phyloP scores from a whole-genome alignment of 2,797 vertebrate genomes.

The Loriculus beryllinus region DNA sequence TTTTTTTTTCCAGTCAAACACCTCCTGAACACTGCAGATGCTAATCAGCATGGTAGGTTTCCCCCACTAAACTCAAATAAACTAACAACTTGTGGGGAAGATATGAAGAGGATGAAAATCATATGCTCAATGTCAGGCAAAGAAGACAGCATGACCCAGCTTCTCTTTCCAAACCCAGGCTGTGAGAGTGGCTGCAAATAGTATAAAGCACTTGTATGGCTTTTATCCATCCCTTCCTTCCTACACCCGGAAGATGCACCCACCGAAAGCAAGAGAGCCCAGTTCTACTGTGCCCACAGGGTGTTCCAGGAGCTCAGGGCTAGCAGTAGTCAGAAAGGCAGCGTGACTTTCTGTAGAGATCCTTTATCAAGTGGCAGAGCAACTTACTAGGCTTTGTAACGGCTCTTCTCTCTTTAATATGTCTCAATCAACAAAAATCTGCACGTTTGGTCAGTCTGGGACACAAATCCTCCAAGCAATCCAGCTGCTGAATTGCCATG shows the following conservation, averaged over 20 bases:
- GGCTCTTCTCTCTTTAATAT: neutral
- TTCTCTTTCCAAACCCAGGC: neutral
- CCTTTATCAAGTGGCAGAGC: neutral
- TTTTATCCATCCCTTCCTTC: neutral
- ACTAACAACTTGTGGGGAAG: neutral
- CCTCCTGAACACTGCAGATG: neutral
- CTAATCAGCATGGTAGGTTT: neutral
- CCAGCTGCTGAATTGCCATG: neutral
- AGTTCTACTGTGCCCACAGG: accelerated
- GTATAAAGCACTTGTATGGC: neutral
- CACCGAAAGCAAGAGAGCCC: accelerated
- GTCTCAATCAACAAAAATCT: neutral
- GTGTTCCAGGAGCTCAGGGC: neutral
- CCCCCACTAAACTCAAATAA: neutral
- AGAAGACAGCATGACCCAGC: neutral
- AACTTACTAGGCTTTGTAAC: neutral
- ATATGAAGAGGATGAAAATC: neutral
- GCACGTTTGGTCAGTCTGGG: neutral
- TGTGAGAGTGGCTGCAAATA: neutral
- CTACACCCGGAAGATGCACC: neutral
- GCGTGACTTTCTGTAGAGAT: neutral
- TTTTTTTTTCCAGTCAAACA: neutral
- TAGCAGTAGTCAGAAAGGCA: accelerated
- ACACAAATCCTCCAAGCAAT: neutral
- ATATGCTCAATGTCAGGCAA: neutral